phyloP scores from a whole-genome alignment of 2,113 vertebrate species.

The Verasper variegatus region DNA sequence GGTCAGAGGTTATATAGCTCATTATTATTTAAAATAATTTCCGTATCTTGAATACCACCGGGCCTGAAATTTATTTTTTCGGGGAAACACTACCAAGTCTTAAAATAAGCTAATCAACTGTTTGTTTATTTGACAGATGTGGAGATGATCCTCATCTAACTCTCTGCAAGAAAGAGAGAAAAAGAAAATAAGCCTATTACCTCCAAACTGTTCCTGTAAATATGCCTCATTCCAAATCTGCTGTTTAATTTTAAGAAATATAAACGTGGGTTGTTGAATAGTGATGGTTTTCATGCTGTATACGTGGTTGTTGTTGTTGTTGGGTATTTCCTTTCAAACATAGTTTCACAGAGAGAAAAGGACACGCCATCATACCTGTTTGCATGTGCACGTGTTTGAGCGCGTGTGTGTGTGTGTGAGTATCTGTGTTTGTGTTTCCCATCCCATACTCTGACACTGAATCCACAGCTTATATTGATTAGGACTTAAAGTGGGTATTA shows the following conservation, averaged over 20 bases:
- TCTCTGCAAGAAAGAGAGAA: not conserved
- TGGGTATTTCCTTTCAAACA: slow-evolving; percentile 8
- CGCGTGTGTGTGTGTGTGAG: not conserved
- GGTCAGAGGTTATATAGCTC: too few relatives aligned
- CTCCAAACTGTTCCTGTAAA: not conserved
- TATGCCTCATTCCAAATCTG: not conserved
- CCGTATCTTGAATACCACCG: too few relatives aligned
- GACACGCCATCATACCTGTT: not conserved
- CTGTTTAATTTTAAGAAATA: not conserved
- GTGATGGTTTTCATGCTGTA: not conserved
- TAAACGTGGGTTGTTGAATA: not conserved
- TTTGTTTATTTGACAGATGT: too few relatives aligned
- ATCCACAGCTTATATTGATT: slow-evolving; percentile 43
- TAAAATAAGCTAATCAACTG: too few relatives aligned
- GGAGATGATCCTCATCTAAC: not conserved
- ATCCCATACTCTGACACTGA: slow-evolving; percentile 8
- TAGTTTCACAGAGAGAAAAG: not conserved
- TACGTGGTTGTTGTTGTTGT: not conserved
- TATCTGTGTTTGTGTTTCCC: slow-evolving; percentile 18
- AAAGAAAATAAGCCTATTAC: not conserved
- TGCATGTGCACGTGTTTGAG: not conserved
- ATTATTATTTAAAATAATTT: too few relatives aligned
- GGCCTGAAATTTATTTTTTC: too few relatives aligned
- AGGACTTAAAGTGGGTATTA: slow-evolving; percentile 16
- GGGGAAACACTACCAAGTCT: too few relatives aligned